Evolutionary conservation across 2,797 vertebrate genomes (phyloP), one percentile per base, ranked within the genome.

Genomic region (Danio tinwini): DNA sequence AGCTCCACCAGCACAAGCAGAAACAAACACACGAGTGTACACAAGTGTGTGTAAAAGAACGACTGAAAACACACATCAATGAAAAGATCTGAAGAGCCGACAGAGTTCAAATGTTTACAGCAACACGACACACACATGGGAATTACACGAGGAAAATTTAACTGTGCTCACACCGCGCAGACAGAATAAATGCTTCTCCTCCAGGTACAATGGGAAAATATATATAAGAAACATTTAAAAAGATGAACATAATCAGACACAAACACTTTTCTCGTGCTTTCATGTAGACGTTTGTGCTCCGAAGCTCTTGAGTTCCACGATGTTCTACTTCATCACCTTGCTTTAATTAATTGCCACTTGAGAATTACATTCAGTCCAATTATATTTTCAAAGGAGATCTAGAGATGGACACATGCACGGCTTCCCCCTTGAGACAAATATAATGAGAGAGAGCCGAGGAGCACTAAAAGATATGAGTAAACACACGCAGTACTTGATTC

Each of bases 271-370:
- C 83, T 88, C 86, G 88, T 14, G 52, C 56, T 55, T 19, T 37
- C 13, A 52, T 78, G 65, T 52, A 61, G 45, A 78, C 65, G 50
- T 77, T 40, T 78, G 61, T 4, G 2, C 72, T 62, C 40, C 59
- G 14, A 59, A 47, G 40, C 65, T 65, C 42, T 70, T 29, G 78
- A 89, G 88, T 91, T 88, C 86, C 86, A 90, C 85, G 87, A 89
- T 90, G 87, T 86, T 85, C 85, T 88, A 83, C 86, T 87, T 81
- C 74, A 88, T 92, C 91, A 91, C 88, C 87, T 92, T 90, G 87
- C 89, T 92, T 93, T 94, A 93, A 94, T 94, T 93, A 93, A 90
- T 90, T 85, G 86, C 85, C 92, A 93, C 91, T 61, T 82, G 92
- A 92, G 93, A 92, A 85, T 74, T 83, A 78, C 61, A 88, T 87